Conservation (phyloP, 2,888 invertebrate species). For the Melanostoma scalare region DNA sequence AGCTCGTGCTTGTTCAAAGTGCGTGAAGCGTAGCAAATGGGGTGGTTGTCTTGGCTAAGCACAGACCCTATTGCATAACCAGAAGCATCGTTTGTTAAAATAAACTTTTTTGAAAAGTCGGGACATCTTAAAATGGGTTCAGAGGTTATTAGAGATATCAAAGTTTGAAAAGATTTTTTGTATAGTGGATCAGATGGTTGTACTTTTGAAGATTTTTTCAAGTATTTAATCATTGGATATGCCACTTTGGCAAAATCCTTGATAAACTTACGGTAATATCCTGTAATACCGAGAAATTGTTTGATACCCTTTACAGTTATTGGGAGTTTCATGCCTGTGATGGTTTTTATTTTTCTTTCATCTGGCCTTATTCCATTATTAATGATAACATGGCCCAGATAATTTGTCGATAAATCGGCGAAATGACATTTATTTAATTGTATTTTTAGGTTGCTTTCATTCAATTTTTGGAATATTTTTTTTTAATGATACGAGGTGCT, state of each 20-base stretch:
- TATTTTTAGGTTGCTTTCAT: slow-evolving; percentile 63
- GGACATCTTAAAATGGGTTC: slow-evolving; percentile 56
- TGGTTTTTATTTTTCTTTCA: slow-evolving; percentile 73
- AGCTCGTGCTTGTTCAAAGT: slow-evolving; percentile 62
- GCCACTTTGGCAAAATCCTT: slow-evolving; percentile 56
- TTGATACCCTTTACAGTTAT: slow-evolving; percentile 74
- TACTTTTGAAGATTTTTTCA: slow-evolving; percentile 26
- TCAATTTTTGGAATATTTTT: slow-evolving; percentile 8
- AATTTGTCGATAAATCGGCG: slow-evolving; percentile 12
- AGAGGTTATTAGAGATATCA: slow-evolving; percentile 33
- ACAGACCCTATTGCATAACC: slow-evolving; percentile 62
- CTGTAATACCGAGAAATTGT: slow-evolving; percentile 71
- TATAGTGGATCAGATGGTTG: slow-evolving; percentile 19
- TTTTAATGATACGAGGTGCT: slow-evolving; percentile 9
- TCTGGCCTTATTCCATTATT: slow-evolving; percentile 69
- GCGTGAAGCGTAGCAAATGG: slow-evolving; percentile 58
- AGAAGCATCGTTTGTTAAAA: slow-evolving; percentile 59
- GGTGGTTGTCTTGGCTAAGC: slow-evolving; percentile 56
- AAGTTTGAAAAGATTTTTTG: slow-evolving; percentile 17
- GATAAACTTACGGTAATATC: slow-evolving; percentile 72
- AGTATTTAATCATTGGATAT: slow-evolving; percentile 57
- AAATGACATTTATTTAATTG: slow-evolving; percentile 40
- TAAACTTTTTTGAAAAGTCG: slow-evolving; percentile 61
- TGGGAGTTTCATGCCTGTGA: slow-evolving; percentile 56
- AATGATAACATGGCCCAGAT: slow-evolving; percentile 44